Conservation (phyloP, 2,797 vertebrate genomes). For the Anguilla anguilla region DNA sequence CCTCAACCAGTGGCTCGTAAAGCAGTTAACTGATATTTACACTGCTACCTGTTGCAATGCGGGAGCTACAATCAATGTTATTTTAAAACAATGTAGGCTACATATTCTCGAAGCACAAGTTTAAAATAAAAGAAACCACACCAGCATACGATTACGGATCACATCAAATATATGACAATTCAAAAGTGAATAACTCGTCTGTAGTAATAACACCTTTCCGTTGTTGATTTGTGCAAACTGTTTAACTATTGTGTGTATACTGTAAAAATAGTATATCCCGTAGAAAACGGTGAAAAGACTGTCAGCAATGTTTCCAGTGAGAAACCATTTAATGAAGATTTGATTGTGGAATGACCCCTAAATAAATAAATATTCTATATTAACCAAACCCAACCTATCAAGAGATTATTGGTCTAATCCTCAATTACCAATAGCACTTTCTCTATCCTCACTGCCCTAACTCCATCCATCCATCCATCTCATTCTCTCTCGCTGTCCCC, state of each 20-base stretch:
- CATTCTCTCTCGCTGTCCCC: neutral
- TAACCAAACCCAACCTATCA: neutral
- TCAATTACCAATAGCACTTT: neutral
- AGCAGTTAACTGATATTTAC: neutral
- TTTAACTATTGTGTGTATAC: neutral
- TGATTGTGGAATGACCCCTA: no score
- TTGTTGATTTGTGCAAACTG: neutral
- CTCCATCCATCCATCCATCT: neutral
- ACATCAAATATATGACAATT: no score
- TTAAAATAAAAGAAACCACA: neutral
- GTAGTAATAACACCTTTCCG: neutral
- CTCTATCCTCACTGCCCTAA: neutral
- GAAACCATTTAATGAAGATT: no score
- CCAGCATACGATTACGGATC: neutral
- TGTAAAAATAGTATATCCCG: neutral
- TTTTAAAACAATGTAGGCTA: neutral
- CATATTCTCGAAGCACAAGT: neutral
- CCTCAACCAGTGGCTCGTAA: neutral
- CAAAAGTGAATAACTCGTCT: neutral
- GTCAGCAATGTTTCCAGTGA: no score
- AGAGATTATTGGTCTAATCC: neutral
- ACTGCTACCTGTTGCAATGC: neutral
- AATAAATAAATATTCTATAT: neutral
- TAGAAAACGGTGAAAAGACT: neutral
- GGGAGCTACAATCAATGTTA: neutral